Evolutionary conservation across 1,140 invertebrate genomes (phyloP).

Genomic region (Acromyrmex echinatior): DNA sequence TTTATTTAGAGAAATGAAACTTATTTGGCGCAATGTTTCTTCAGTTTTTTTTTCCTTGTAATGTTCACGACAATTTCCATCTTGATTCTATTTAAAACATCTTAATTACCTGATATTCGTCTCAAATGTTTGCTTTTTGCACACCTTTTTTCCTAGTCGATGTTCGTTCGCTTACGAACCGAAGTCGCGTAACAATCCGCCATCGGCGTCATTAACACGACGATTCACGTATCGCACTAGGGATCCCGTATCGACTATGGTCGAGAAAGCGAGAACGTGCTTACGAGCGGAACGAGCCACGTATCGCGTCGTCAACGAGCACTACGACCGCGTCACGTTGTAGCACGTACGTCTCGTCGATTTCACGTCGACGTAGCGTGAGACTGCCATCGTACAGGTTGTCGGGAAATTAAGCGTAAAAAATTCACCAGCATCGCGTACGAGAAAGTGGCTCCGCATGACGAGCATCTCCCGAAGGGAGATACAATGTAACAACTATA

Average conservation of each 20-base stretch:
- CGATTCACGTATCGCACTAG: conserved; percentile 53
- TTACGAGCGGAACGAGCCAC: conserved; percentile 54
- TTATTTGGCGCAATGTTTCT: neutral
- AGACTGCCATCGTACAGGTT: conserved; percentile 18
- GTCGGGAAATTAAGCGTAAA: conserved; percentile 52
- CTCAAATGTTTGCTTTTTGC: neutral
- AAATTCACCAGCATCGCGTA: conserved; percentile 51
- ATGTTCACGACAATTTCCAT: neutral
- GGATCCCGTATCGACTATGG: conserved; percentile 31
- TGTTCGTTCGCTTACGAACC: conserved; percentile 3
- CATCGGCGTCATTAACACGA: conserved; percentile 53
- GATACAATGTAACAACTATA: neutral
- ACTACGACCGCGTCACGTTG: conserved; percentile 53
- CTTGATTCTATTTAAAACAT: neutral
- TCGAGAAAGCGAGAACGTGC: conserved; percentile 49
- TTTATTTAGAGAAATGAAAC: neutral
- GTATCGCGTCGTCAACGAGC: conserved; percentile 49
- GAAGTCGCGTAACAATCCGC: conserved; percentile 49
- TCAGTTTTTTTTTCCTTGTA: neutral
- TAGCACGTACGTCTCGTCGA: conserved; percentile 66
- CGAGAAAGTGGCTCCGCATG: conserved; percentile 15
- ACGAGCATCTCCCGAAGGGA: conserved; percentile 32
- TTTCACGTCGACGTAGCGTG: conserved; percentile 32
- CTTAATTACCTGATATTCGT: neutral
- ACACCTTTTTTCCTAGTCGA: neutral